These are phyloP conservation scores for Suricata suricatta DNA, from an alignment of 2,113 vertebrate species.

Conservation along the genomic window DNA sequence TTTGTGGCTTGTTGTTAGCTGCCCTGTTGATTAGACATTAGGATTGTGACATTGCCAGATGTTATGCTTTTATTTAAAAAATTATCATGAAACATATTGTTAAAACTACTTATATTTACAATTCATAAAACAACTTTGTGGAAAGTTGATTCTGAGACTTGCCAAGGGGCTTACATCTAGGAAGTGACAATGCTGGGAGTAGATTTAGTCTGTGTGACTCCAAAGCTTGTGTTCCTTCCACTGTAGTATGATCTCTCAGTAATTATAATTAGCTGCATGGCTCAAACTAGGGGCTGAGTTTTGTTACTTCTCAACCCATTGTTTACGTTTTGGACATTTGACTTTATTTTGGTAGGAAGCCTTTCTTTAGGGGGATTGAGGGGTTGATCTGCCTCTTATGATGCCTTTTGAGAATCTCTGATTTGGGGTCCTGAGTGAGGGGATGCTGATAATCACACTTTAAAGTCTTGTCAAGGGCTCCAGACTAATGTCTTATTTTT, in stretches of 20 bases:
- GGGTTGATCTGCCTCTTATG: not conserved
- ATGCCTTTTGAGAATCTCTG: not conserved
- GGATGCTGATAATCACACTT: not conserved
- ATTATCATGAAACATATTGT: not conserved
- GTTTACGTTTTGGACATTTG: not conserved
- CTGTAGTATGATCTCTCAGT: not conserved
- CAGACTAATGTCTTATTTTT: not conserved
- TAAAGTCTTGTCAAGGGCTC: not conserved
- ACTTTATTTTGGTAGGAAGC: not conserved
- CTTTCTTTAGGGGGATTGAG: not conserved
- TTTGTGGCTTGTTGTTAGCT: not conserved
- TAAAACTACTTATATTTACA: not conserved
- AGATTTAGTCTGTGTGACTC: not conserved
- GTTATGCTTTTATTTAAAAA: not conserved
- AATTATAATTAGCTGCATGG: not conserved
- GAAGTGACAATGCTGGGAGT: not conserved
- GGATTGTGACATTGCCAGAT: not conserved
- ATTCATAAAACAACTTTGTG: not conserved
- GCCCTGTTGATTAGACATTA: not conserved
- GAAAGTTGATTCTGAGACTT: not conserved
- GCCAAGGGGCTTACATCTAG: not conserved
- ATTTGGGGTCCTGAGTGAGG: not conserved
- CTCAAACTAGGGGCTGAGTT: not conserved
- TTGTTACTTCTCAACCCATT: slow-evolving; percentile 15
- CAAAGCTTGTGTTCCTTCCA: not conserved